Evolutionary conservation across 2,888 invertebrate species (phyloP).

Genomic region (Pollenia labialis): DNA sequence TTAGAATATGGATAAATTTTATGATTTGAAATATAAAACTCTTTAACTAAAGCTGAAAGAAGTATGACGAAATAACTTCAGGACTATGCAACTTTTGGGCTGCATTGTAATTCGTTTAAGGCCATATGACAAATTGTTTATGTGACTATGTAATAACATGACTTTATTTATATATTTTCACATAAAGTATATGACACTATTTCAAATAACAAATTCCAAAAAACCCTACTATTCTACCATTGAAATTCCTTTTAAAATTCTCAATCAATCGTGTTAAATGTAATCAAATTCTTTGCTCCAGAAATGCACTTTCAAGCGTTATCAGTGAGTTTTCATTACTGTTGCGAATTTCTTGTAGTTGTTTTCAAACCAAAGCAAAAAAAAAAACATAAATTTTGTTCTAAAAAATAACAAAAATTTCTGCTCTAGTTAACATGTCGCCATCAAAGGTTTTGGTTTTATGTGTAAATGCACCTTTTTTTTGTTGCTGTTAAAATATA

Average conservation of each 20-base stretch:
- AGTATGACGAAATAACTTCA: no score
- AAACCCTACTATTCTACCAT: no score
- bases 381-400: slow-evolving; percentile 14
- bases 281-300: slow-evolving; percentile 8
- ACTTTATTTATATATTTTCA: no score
- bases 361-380: slow-evolving; percentile 4
- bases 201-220: no score
- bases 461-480: slow-evolving; percentile 32
- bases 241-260: background rate
- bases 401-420: slow-evolving; percentile 55
- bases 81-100: no score
- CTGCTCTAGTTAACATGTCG: slow-evolving; percentile 71
- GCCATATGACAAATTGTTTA: no score
- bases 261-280: slow-evolving; percentile 14
- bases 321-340: slow-evolving; percentile 23
- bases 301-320: slow-evolving; percentile 3
- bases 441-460: slow-evolving; percentile 54
- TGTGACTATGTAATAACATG: no score
- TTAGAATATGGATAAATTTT: no score
- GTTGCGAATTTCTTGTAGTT: background rate
- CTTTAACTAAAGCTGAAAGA: no score
- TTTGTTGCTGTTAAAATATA: slow-evolving; percentile 15
- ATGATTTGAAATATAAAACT: no score
- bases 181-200: no score
- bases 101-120: no score